phyloP scores from a whole-genome alignment of 2,113 vertebrate species.

The Elachura formosa region DNA sequence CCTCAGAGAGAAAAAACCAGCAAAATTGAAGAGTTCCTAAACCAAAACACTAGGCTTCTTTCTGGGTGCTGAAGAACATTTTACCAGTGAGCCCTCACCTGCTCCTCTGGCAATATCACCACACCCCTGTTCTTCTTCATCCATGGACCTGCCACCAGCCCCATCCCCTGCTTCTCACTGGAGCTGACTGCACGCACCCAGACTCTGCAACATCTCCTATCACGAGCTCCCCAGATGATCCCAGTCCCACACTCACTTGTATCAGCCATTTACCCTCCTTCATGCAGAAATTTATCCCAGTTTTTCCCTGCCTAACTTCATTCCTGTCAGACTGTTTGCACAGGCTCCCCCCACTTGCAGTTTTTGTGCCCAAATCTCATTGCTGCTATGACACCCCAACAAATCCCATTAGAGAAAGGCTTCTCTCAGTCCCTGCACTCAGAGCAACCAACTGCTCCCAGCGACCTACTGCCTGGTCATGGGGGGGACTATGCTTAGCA shows the following conservation, averaged over 20 bases:
- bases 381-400: not conserved
- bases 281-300: rapidly evolving
- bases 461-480: not conserved
- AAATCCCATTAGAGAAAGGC: not conserved
- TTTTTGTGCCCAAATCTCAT: not conserved
- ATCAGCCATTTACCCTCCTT: not conserved
- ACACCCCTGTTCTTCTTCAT: not conserved
- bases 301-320: not conserved
- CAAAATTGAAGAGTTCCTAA: not conserved
- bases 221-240: rapidly evolving
- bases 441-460: not conserved
- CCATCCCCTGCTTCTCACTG: not conserved
- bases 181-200: not conserved
- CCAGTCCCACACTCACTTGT: not conserved
- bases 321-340: not conserved
- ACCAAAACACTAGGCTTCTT: not conserved
- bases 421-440: not conserved
- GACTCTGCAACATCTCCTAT: not conserved
- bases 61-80: not conserved
- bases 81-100: not conserved
- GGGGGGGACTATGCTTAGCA: not conserved
- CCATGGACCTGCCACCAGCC: not conserved
- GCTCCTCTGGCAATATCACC: not conserved
- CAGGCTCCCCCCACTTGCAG: not conserved
- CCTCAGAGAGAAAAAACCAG: not conserved